Conservation (phyloP, 2,888 invertebrate genomes). For the Mystacides longicornis region DNA sequence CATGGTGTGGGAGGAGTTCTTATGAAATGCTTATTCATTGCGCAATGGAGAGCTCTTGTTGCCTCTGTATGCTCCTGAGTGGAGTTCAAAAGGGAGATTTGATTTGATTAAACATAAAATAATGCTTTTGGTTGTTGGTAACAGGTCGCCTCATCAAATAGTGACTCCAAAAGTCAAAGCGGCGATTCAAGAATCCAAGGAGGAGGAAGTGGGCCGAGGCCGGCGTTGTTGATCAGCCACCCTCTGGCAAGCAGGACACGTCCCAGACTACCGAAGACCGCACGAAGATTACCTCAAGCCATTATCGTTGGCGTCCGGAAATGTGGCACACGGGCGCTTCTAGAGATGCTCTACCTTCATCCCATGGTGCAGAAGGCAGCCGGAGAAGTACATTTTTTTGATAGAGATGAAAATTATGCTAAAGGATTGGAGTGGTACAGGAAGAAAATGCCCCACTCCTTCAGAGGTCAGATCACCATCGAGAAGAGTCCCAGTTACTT, state of each 20-base stretch:
- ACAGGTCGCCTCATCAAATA: conserved; percentile 32
- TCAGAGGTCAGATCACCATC: conserved; percentile 86
- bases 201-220: conserved; percentile 10
- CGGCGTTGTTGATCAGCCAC: conserved; percentile 13
- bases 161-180: conserved; percentile 31
- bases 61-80: too few species aligned
- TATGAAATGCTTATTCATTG: too few species aligned
- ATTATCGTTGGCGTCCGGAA: conserved; percentile 94
- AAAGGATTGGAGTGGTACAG: conserved; percentile 93
- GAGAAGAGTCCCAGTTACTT: conserved; percentile 99
- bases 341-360: conserved; percentile 94
- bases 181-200: conserved; percentile 22
- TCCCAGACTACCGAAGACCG: conserved; percentile 37
- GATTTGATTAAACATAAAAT: too few species aligned
- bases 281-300: conserved; percentile 54
- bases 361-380: conserved; percentile 87
- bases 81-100: too few species aligned
- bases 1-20: too few species aligned
- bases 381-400: conserved; percentile 96
- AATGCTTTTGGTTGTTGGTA: too few species aligned
- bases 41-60: too few species aligned
- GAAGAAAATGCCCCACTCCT: conserved; percentile 89
- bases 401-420: conserved; percentile 86
- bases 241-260: conserved; percentile 35
- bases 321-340: conserved; percentile 90